These are phyloP conservation scores for Bothrops alternatus DNA, from an alignment of 2,797 vertebrate genomes.

Conservation along the genomic window DNA sequence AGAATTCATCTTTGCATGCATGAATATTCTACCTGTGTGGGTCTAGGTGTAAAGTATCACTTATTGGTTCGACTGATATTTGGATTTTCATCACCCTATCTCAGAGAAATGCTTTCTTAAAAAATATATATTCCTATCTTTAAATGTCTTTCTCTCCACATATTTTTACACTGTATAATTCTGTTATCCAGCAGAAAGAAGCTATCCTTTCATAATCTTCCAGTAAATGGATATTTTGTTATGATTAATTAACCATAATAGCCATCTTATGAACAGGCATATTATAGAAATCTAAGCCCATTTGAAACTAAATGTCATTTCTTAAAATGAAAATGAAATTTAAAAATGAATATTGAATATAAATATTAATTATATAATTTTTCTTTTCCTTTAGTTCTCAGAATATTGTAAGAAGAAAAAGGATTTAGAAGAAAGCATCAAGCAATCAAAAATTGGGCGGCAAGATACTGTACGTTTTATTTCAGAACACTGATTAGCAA, in stretches of 20 bases:
- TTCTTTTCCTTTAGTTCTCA: slow-evolving; percentile 72
- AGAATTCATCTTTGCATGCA: too few relatives aligned
- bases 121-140: neutral
- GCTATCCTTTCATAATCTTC: neutral
- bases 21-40: too few relatives aligned
- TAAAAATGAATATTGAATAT: neutral
- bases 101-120: too few relatives aligned
- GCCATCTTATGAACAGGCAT: neutral
- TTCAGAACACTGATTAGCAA: neutral
- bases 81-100: too few relatives aligned
- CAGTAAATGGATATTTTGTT: neutral
- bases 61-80: too few relatives aligned
- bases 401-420: slow-evolving; percentile 81
- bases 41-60: too few relatives aligned
- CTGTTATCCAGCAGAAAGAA: neutral
- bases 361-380: slow-evolving; percentile 20
- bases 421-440: slow-evolving; percentile 75
- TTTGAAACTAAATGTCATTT: neutral
- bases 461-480: slow-evolving; percentile 82
- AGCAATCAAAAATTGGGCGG: slow-evolving; percentile 87
- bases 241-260: neutral
- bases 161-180: neutral
- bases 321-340: neutral
- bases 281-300: neutral
- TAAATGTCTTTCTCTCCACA: neutral